Percentiles rank a stretch among this genome's conserved stretches.
Conservation (phyloP, 2,113 vertebrate genomes). For the Tenrec ecaudatus region DNA sequence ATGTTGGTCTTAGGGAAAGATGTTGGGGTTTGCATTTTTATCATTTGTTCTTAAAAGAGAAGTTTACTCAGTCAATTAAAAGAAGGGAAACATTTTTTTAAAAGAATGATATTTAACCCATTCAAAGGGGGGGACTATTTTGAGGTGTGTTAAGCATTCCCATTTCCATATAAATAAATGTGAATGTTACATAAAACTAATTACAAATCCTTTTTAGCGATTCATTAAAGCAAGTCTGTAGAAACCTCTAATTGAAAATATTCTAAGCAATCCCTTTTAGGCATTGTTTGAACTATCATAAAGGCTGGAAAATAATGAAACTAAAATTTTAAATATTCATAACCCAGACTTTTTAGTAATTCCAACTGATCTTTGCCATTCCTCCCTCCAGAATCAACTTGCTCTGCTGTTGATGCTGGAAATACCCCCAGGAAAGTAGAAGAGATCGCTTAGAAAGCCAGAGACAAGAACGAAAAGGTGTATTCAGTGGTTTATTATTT, state of each 20-base stretch:
- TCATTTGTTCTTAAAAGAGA: slow-evolving; percentile 1
- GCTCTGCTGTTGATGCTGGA: not conserved
- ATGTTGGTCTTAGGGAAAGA: slow-evolving; percentile 18
- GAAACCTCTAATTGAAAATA: slow-evolving; percentile 50
- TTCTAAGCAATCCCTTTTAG: slow-evolving; percentile 3
- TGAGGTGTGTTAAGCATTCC: slow-evolving; percentile 22
- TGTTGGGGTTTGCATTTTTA: not conserved
- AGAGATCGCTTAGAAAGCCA: not conserved
- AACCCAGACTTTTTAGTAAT: slow-evolving; percentile 54
- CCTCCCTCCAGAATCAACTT: not conserved
- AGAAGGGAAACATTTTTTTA: slow-evolving; percentile 21
- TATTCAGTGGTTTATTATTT: not conserved
- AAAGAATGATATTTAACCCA: slow-evolving; percentile 51
- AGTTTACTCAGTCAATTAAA: slow-evolving; percentile 45
- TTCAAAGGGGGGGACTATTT: slow-evolving; percentile 40
- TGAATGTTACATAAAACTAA: slow-evolving; percentile 12
- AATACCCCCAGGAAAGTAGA: not conserved
- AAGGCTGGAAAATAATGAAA: slow-evolving; percentile 52
- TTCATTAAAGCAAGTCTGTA: slow-evolving; percentile 47
- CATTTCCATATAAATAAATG: slow-evolving; percentile 59
- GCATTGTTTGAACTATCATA: slow-evolving; percentile 12
- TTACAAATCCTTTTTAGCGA: slow-evolving; percentile 37
- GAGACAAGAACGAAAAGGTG: slow-evolving; percentile 12
- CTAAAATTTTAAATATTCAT: slow-evolving; percentile 46
- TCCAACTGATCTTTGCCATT: not conserved